Conservation (phyloP, 2,888 invertebrate species). For the Aleiodes testaceus region DNA sequence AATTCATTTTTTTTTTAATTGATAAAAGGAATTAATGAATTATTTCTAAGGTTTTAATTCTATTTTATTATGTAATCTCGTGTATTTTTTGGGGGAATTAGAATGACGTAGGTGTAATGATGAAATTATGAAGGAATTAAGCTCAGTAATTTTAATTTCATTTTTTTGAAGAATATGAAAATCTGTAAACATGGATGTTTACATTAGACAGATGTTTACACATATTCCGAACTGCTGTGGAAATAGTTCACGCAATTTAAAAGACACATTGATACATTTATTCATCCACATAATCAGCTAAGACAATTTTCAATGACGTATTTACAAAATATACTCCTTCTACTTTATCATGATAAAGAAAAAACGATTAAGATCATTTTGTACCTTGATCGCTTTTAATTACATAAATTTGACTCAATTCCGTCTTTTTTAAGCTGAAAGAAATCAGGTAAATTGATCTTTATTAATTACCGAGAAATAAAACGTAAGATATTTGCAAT, state of each 20-base stretch:
- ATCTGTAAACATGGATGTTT: slow-evolving; percentile 19
- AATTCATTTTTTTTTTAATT: slow-evolving; percentile 9
- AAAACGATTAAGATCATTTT: not conserved
- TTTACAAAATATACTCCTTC: not conserved
- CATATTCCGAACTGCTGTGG: slow-evolving; percentile 10
- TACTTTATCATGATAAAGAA: not conserved
- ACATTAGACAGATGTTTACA: slow-evolving; percentile 10
- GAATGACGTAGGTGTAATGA: too few species aligned
- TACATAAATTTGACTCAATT: too few species aligned
- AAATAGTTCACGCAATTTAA: slow-evolving; percentile 15
- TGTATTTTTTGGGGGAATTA: too few species aligned
- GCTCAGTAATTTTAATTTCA: not conserved
- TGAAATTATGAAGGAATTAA: too few species aligned
- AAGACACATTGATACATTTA: not conserved
- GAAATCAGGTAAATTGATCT: not conserved
- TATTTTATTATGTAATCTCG: too few species aligned
- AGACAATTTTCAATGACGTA: slow-evolving; percentile 13
- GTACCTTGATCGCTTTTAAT: too few species aligned
- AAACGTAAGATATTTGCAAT: not conserved
- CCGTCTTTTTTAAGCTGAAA: too few species aligned
- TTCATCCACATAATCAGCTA: slow-evolving; percentile 13
- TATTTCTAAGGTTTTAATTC: not conserved
- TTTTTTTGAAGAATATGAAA: not conserved
- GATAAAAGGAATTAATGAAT: slow-evolving; percentile 2
- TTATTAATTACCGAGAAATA: slow-evolving; percentile 6